phyloP scores from a whole-genome alignment of 2,888 invertebrate species.

The Oxystoma pomonae region DNA sequence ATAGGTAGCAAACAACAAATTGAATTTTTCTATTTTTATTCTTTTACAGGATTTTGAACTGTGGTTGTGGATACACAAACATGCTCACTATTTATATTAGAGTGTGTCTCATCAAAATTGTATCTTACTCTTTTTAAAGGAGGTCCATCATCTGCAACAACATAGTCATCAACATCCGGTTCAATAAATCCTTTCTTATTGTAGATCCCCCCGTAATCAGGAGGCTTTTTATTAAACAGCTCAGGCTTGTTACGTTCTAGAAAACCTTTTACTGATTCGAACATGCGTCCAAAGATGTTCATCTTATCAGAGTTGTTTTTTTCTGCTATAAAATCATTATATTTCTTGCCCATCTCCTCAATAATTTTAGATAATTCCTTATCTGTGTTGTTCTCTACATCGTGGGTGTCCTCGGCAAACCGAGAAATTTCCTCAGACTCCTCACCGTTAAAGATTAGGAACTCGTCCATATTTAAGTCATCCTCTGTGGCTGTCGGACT shows the following conservation, averaged over 20 bases:
- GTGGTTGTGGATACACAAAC: slow-evolving; percentile 14
- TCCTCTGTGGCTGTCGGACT: slow-evolving; percentile 51
- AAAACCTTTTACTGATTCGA: slow-evolving; percentile 30
- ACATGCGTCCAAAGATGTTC: slow-evolving; percentile 29
- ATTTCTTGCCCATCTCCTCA: slow-evolving; percentile 33
- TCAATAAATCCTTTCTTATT: slow-evolving; percentile 37
- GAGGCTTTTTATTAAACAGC: slow-evolving; percentile 19
- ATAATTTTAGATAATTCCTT: slow-evolving; percentile 36
- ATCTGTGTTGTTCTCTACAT: slow-evolving; percentile 42
- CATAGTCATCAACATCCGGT: slow-evolving; percentile 38
- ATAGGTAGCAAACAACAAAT: slow-evolving; percentile 14
- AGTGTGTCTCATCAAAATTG: slow-evolving; percentile 8
- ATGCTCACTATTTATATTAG: slow-evolving; percentile 10
- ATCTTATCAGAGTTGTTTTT: slow-evolving; percentile 31
- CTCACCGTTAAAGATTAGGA: slow-evolving; percentile 53
- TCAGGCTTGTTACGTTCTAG: slow-evolving; percentile 30
- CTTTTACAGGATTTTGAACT: slow-evolving; percentile 4
- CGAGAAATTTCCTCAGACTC: slow-evolving; percentile 37
- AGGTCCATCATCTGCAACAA: slow-evolving; percentile 28
- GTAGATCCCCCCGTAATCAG: slow-evolving; percentile 31
- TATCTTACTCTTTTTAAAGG: slow-evolving; percentile 30
- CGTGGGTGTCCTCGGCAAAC: slow-evolving; percentile 37
- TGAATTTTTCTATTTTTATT: background rate
- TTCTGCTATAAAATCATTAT: slow-evolving; percentile 27
- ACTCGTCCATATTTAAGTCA: slow-evolving; percentile 60